Percentiles rank a stretch among this genome's conserved stretches.
phyloP scores from a whole-genome alignment of 2,797 vertebrate genomes.

The Microcaecilia unicolor region DNA sequence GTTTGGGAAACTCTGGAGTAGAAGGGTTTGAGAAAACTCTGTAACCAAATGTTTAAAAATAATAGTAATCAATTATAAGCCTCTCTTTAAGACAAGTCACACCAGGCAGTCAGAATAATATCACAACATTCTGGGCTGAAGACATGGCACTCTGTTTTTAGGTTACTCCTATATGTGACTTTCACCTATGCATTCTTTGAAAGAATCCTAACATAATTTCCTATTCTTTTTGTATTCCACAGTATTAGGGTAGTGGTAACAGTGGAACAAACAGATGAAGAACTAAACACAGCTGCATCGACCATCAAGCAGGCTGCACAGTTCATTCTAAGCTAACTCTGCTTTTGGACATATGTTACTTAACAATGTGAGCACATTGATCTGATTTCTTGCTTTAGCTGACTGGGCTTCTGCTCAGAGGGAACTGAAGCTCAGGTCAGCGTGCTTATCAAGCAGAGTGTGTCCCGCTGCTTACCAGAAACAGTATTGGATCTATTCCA shows the following conservation, averaged over 20 bases:
- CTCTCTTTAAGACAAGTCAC: too few relatives aligned
- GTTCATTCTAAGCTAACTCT: conserved; percentile 48
- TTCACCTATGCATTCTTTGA: too few relatives aligned
- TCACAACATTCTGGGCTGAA: too few relatives aligned
- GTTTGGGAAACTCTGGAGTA: too few relatives aligned
- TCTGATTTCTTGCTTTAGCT: conserved; percentile 1
- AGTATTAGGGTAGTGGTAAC: conserved; percentile 88
- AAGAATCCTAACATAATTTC: too few relatives aligned
- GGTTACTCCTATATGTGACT: too few relatives aligned
- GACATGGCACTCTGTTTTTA: too few relatives aligned
- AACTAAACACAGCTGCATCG: conserved; percentile 69
- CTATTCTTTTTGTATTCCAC: conserved; percentile 18
- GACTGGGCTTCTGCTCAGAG: conserved; percentile 5
- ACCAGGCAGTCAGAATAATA: too few relatives aligned
- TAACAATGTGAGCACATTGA: not conserved
- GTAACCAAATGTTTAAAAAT: too few relatives aligned
- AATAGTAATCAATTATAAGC: too few relatives aligned
- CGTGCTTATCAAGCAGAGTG: not conserved
- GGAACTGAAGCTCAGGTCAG: not conserved
- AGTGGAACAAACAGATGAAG: conserved; percentile 77
- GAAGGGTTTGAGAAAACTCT: too few relatives aligned
- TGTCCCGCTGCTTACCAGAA: not conserved
- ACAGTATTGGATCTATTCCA: too few relatives aligned
- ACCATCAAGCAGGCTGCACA: conserved; percentile 72
- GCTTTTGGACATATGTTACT: not conserved